A percentile compares a stretch with the other conserved stretches of the same genome.
These are phyloP conservation scores for Drosophila demipolita DNA, from an alignment of 2,888 invertebrate species.

Conservation along the genomic window DNA sequence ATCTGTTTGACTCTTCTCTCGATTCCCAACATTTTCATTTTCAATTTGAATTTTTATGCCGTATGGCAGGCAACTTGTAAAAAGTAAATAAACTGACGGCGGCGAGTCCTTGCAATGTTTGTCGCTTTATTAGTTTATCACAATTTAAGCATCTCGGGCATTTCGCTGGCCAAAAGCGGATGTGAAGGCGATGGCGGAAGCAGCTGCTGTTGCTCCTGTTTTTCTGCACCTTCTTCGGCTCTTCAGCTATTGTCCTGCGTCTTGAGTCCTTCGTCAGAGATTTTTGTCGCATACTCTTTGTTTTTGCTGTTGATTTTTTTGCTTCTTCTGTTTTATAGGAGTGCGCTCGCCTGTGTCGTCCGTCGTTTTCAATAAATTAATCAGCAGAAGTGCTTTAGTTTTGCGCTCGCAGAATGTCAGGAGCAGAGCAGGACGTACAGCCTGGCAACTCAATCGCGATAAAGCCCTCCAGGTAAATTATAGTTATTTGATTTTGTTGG, in stretches of 20 bases:
- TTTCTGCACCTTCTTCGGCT: conserved; percentile 25
- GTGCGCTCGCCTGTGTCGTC: conserved; percentile 47
- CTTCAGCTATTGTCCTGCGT: conserved; percentile 38
- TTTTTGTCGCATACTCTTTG: conserved; percentile 58
- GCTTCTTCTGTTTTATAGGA: conserved; percentile 25
- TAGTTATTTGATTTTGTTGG: conserved; percentile 79
- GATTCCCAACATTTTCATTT: conserved; percentile 71
- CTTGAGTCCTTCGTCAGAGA: conserved; percentile 51
- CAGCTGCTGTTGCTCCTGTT: conserved; percentile 29
- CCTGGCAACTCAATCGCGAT: conserved; percentile 77
- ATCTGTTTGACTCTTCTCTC: conserved; percentile 58
- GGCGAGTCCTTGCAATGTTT: conserved; percentile 60
- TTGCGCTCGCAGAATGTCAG: conserved; percentile 30
- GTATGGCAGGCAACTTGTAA: conserved; percentile 63
- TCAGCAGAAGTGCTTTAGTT: conserved; percentile 74
- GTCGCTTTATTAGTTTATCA: conserved; percentile 79
- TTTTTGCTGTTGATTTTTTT: conserved; percentile 41
- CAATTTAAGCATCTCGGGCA: conserved; percentile 70
- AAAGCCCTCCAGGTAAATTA: conserved; percentile 76
- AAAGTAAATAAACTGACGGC: conserved; percentile 76
- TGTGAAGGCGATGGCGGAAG: conserved; percentile 53
- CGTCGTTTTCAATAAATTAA: conserved; percentile 77
- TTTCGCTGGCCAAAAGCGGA: conserved; percentile 36
- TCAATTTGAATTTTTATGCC: conserved; percentile 76
- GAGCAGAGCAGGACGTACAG: conserved; percentile 28